phyloP scores from a whole-genome alignment of 2,113 vertebrate species.

The Rhea americana region DNA sequence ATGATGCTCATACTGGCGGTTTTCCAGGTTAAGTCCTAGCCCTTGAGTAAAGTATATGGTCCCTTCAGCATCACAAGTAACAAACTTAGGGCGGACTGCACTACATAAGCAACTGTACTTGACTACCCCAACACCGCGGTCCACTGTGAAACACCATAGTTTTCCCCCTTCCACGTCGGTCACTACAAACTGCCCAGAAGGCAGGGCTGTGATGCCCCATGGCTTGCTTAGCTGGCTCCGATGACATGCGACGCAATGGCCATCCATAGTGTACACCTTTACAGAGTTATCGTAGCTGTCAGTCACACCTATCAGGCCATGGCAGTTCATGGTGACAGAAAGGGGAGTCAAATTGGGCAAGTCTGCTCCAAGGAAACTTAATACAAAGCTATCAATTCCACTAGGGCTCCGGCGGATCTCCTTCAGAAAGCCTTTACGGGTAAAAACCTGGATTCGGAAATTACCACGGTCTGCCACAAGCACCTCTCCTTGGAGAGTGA shows the following conservation, averaged over 20 bases:
- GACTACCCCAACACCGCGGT: constrained; percentile 89
- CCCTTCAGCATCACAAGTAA: constrained; percentile 91
- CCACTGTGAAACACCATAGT: constrained; percentile 94
- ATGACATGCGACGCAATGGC: constrained; percentile 93
- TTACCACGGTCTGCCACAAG: constrained; percentile 95
- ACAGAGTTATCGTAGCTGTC: constrained; percentile 97
- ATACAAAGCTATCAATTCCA: constrained; percentile 93
- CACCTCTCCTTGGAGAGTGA: constrained; percentile 90
- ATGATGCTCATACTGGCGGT: constrained; percentile 92
- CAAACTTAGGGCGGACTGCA: constrained; percentile 93
- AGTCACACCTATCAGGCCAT: constrained; percentile 93
- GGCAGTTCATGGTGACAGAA: constrained; percentile 92
- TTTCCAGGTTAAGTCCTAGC: constrained; percentile 93
- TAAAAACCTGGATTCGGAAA: constrained; percentile 94
- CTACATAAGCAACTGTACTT: constrained; percentile 93
- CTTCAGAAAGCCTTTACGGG: constrained; percentile 92
- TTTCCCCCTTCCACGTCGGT: constrained; percentile 96
- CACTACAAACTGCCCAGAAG: constrained; percentile 94
- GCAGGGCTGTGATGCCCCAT: constrained; percentile 94
- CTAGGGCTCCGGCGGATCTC: constrained; percentile 95
- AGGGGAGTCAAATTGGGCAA: constrained; percentile 92
- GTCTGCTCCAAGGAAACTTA: constrained; percentile 95
- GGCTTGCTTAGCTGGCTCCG: constrained; percentile 95
- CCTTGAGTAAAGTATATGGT: constrained; percentile 97
- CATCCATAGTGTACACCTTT: constrained; percentile 94